Evolutionary conservation across 2,797 vertebrate genomes (phyloP).

Genomic region (Pelochelys cantorii): DNA sequence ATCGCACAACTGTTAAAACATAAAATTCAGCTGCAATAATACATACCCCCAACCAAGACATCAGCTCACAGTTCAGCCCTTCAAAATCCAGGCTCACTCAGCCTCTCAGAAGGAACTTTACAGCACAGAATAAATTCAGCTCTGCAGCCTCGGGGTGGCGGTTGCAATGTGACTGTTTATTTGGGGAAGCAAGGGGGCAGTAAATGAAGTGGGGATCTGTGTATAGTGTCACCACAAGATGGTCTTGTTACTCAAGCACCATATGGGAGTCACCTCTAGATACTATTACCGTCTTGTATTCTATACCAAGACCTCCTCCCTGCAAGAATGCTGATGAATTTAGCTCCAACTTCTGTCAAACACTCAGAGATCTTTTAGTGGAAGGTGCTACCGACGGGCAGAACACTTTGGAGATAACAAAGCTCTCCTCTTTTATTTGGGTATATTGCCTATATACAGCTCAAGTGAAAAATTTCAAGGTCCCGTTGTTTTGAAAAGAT

Average conservation of each 20-base stretch:
- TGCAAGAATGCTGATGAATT: neutral
- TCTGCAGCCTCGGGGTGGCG: neutral
- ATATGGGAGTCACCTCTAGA: neutral
- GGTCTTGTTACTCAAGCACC: neutral
- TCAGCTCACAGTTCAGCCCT: neutral
- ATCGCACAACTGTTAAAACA: neutral
- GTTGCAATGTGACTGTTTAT: neutral
- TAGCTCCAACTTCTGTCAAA: neutral
- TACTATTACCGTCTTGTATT: neutral
- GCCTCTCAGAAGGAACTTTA: neutral
- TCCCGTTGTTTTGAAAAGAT: neutral
- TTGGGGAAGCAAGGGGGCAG: neutral
- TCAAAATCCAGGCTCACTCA: neutral
- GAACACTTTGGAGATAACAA: neutral
- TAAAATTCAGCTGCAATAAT: neutral
- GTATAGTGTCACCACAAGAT: neutral
- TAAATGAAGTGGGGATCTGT: neutral
- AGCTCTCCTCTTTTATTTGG: neutral
- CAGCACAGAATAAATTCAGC: neutral
- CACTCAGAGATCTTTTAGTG: neutral
- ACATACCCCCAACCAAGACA: neutral
- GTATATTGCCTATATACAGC: neutral
- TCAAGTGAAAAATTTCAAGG: neutral
- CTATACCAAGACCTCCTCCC: neutral
- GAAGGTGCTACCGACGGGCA: rapidly evolving